phyloP scores from a whole-genome alignment of 2,888 invertebrate species.

The Lithophane leautieri region DNA sequence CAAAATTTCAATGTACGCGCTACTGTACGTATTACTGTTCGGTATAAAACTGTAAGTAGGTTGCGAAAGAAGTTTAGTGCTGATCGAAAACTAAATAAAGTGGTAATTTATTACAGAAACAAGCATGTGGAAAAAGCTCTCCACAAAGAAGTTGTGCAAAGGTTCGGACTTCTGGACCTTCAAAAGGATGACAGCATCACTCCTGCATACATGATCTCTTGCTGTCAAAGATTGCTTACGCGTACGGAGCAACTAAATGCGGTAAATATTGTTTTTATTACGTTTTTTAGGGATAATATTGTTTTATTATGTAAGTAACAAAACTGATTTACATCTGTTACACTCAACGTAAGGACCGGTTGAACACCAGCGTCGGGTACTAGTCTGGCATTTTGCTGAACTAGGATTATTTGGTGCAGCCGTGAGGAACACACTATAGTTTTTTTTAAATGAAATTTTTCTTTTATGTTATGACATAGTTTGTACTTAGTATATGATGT shows the following conservation, averaged over 20 bases:
- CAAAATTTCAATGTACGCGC: too few relatives aligned
- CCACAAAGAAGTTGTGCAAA: constrained; percentile 91
- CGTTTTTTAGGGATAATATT: not conserved
- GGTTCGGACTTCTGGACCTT: constrained; percentile 93
- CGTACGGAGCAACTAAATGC: constrained; percentile 79
- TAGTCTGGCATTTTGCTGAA: not conserved
- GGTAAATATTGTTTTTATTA: constrained; percentile 68
- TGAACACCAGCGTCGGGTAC: not conserved
- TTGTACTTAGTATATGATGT: too few relatives aligned
- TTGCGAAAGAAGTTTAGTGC: not conserved
- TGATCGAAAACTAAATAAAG: not conserved
- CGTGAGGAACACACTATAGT: not conserved
- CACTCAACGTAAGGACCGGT: not conserved
- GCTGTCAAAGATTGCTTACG: constrained; percentile 93
- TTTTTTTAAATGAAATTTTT: not conserved
- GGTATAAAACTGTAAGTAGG: not conserved
- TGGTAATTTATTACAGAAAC: constrained; percentile 88
- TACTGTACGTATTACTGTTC: not conserved
- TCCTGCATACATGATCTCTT: constrained; percentile 96
- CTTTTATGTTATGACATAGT: too few relatives aligned
- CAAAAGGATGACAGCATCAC: constrained; percentile 97
- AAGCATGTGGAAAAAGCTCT: constrained; percentile 95
- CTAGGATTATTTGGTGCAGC: too few relatives aligned
- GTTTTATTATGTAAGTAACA: not conserved
- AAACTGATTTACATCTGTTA: not conserved